These are phyloP conservation scores for Epizoanthus fatuus DNA, from an alignment of 92 coral and sea anemone genomes.

Conservation along the genomic window DNA sequence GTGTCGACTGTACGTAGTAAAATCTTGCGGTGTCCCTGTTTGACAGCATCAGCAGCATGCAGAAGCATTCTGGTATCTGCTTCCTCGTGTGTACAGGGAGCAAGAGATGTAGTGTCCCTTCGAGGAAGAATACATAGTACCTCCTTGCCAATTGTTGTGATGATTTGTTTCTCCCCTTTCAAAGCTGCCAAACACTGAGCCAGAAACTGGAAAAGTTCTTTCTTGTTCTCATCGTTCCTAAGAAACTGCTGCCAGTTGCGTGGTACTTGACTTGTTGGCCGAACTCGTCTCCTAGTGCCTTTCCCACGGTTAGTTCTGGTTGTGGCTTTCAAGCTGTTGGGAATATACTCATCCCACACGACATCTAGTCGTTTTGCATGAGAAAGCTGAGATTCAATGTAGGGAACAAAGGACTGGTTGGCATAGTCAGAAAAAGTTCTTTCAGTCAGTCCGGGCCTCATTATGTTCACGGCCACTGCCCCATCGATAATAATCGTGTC, in stretches of 20 bases:
- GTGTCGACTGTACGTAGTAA: constrained; percentile 68
- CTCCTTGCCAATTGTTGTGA: constrained; percentile 29
- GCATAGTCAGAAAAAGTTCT: constrained; percentile 56
- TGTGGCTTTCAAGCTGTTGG: constrained; percentile 70
- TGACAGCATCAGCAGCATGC: constrained; percentile 53
- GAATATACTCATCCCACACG: constrained; percentile 77
- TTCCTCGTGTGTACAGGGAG: constrained; percentile 51
- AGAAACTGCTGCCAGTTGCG: constrained; percentile 55
- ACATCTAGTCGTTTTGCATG: constrained; percentile 70
- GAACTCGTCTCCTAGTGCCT: constrained; percentile 58
- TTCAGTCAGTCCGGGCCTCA: constrained; percentile 2
- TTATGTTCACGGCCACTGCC: constrained; percentile 34
- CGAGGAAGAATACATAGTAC: constrained; percentile 19
- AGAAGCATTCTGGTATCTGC: constrained; percentile 70
- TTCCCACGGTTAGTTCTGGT: constrained; percentile 47
- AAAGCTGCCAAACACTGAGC: not conserved
- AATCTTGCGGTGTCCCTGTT: constrained; percentile 46
- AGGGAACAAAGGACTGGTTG: constrained; percentile 61
- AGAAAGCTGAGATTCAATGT: constrained; percentile 60
- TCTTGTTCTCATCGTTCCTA: not conserved
- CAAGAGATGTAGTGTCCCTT: too few relatives aligned
- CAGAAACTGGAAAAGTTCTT: not conserved
- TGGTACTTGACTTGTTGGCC: constrained; percentile 39
- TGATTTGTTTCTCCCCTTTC: not conserved
- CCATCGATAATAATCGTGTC: constrained; percentile 39